phyloP scores from a whole-genome alignment of 2,888 invertebrate genomes.

The Clusia tigrina region DNA sequence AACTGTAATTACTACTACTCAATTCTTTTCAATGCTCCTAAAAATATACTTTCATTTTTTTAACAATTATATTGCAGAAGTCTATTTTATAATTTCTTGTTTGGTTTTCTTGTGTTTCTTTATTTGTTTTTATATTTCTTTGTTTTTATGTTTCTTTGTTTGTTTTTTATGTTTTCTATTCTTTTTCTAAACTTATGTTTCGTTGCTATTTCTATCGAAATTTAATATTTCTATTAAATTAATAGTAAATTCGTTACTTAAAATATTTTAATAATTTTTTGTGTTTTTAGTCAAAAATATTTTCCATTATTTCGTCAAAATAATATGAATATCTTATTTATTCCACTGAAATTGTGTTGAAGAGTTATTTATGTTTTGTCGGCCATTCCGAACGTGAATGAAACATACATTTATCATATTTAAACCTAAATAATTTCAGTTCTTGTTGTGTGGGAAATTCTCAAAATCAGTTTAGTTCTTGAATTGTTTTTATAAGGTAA shows the following conservation, averaged over 20 bases:
- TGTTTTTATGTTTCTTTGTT: background rate
- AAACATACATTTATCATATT: too few relatives aligned
- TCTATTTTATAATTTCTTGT: slow-evolving; percentile 1
- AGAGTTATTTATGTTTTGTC: slow-evolving; percentile 13
- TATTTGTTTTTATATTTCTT: slow-evolving; percentile 1
- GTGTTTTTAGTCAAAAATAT: slow-evolving; percentile 36
- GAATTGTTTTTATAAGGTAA: too few relatives aligned
- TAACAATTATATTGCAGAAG: slow-evolving; percentile 1
- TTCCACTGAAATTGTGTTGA: slow-evolving; percentile 39
- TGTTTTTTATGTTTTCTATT: slow-evolving; percentile 3
- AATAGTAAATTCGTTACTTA: slow-evolving; percentile 45
- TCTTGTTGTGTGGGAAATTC: too few relatives aligned
- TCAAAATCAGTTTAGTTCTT: too few relatives aligned
- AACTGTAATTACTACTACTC: too few relatives aligned
- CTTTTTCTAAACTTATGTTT: slow-evolving; percentile 17
- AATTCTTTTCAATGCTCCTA: too few relatives aligned
- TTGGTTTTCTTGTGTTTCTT: background rate
- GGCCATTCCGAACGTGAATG: too few relatives aligned
- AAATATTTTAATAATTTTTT: slow-evolving; percentile 29
- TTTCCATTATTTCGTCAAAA: slow-evolving; percentile 48
- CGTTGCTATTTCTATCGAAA: background rate
- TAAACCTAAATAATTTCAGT: too few relatives aligned
- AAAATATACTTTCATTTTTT: background rate
- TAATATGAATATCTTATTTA: slow-evolving; percentile 52
- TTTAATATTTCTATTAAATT: slow-evolving; percentile 1